Evolutionary conservation across 1,140 invertebrate genomes (phyloP).

Genomic region (Apis florea): DNA sequence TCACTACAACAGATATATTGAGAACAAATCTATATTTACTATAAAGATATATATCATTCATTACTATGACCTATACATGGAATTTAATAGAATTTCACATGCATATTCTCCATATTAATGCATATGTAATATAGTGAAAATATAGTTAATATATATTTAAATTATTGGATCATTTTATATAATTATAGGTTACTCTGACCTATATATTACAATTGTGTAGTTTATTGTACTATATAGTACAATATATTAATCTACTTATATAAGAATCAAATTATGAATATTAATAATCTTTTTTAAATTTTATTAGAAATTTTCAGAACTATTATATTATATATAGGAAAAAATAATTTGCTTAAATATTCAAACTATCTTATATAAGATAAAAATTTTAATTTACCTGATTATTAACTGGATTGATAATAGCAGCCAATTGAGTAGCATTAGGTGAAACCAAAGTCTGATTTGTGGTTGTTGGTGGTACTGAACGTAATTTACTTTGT

Average conservation of each 20-base stretch:
- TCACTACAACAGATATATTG: conserved; percentile 27
- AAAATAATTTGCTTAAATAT: background rate
- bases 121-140: conserved; percentile 28
- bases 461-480: conserved; percentile 67
- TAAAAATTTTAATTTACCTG: conserved; percentile 64
- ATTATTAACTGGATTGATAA: conserved; percentile 75
- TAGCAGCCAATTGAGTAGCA: conserved; percentile 71
- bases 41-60: conserved; percentile 34
- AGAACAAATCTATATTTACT: conserved; percentile 59
- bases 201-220: conserved; percentile 18
- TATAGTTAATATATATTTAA: conserved; percentile 10
- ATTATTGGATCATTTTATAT: conserved; percentile 8
- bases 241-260: conserved; percentile 38
- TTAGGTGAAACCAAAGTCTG: conserved; percentile 69
- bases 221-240: conserved; percentile 29
- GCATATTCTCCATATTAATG: conserved; percentile 33
- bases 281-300: background rate
- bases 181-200: conserved; percentile 58
- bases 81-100: conserved; percentile 29
- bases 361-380: background rate
- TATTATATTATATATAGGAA: background rate
- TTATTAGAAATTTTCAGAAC: background rate
- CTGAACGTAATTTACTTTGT: conserved; percentile 72
- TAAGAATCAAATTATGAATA: conserved; percentile 40
- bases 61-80: conserved; percentile 48